Conservation (phyloP, 2,113 vertebrate genomes). For the Mobula hypostoma region DNA sequence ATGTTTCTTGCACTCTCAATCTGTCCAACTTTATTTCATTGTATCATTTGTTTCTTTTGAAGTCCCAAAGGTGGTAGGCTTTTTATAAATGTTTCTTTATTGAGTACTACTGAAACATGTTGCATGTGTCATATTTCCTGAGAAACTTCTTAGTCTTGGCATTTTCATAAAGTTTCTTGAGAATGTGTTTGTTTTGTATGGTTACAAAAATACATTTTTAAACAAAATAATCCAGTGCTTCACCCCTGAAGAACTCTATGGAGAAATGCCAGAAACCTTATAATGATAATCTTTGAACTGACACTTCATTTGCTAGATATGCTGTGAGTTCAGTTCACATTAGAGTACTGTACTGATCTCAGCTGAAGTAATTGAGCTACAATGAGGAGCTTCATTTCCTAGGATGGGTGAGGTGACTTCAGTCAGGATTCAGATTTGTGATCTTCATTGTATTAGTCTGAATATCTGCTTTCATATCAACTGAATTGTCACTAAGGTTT, state of each 20-base stretch:
- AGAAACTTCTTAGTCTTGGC: background rate
- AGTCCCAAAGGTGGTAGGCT: background rate
- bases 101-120: background rate
- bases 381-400: background rate
- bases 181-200: background rate
- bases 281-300: background rate
- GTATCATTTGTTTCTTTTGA: conserved; percentile 5
- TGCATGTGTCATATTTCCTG: background rate
- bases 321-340: background rate
- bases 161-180: background rate
- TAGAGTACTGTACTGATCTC: background rate
- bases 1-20: background rate
- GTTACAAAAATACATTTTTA: background rate
- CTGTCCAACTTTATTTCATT: background rate
- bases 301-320: background rate
- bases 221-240: background rate
- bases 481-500: too few relatives aligned
- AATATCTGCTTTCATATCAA: too few relatives aligned
- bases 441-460: background rate
- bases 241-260: background rate
- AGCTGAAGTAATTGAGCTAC: background rate
- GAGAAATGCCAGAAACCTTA: background rate
- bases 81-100: background rate
- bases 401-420: background rate
- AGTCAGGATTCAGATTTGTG: background rate